These are phyloP conservation scores for Pseudopleuronectes americanus DNA, from an alignment of 2,797 vertebrate species.

Conservation along the genomic window DNA sequence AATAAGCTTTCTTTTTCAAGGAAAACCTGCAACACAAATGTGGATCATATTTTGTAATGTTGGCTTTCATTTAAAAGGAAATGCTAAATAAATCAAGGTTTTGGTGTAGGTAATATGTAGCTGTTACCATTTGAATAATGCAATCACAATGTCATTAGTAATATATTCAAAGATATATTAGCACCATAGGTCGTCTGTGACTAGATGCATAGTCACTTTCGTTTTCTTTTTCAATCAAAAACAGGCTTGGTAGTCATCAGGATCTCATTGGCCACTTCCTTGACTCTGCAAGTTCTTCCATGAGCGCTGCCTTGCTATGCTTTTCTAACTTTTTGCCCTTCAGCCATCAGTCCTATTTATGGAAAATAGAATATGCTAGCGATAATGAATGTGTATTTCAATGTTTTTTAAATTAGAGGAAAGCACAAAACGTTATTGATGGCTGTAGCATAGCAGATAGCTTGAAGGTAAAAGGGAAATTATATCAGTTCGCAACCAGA, in stretches of 20 bases:
- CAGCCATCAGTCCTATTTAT: conserved; percentile 19
- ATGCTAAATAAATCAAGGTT: neutral
- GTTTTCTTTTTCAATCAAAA: neutral
- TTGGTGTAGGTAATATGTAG: neutral
- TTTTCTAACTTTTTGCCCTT: conserved; percentile 15
- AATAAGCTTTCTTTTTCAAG: too few species aligned
- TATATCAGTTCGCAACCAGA: conserved; percentile 3
- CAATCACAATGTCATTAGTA: neutral
- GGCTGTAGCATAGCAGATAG: neutral
- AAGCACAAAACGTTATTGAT: conserved; percentile 38
- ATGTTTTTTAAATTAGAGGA: conserved; percentile 26
- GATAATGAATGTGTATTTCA: conserved; percentile 24
- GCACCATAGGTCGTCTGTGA: neutral
- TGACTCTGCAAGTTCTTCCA: neutral
- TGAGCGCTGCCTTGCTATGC: neutral
- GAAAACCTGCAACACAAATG: too few species aligned
- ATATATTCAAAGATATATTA: neutral
- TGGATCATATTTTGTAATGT: neutral
- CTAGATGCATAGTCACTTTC: neutral
- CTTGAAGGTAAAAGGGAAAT: conserved; percentile 25
- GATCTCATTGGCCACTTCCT: neutral
- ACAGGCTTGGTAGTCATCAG: neutral
- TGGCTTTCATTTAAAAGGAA: neutral
- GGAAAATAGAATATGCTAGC: neutral
- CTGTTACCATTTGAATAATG: neutral